Evolutionary conservation across 2,888 invertebrate genomes (phyloP).

Genomic region (Erannis defoliaria): DNA sequence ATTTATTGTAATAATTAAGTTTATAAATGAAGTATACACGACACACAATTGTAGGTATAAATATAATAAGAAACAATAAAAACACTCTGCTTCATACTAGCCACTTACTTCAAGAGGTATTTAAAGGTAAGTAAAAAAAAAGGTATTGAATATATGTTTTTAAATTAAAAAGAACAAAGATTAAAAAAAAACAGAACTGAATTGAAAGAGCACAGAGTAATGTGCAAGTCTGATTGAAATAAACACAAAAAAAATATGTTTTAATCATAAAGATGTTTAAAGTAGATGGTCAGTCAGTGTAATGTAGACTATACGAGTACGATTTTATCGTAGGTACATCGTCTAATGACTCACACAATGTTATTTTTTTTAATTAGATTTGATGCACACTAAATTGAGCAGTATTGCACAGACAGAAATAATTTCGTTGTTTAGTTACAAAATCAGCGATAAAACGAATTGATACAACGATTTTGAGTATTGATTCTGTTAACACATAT

Average conservation of each 20-base stretch:
- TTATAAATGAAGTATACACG: neutral
- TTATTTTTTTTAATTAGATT: neutral
- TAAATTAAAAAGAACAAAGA: too few relatives aligned
- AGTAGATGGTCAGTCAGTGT: slow-evolving; percentile 9
- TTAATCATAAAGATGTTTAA: neutral
- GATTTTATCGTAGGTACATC: slow-evolving; percentile 7
- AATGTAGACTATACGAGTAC: slow-evolving; percentile 4
- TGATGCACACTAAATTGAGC: neutral
- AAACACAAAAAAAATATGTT: neutral
- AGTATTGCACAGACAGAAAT: slow-evolving; percentile 1
- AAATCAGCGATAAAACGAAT: neutral
- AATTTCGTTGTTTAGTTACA: slow-evolving; percentile 12
- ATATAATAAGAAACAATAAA: neutral
- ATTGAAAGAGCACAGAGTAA: neutral
- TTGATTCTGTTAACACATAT: too few relatives aligned
- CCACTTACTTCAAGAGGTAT: neutral
- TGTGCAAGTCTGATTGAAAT: too few relatives aligned
- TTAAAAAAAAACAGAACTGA: neutral
- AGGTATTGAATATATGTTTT: too few relatives aligned
- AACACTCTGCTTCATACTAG: neutral
- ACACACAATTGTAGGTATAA: neutral
- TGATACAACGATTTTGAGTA: too few relatives aligned
- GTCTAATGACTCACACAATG: slow-evolving; percentile 1
- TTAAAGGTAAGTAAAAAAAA: neutral
- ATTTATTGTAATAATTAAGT: slow-evolving; percentile 1